phyloP scores from a whole-genome alignment of 2,113 vertebrate species.

The Tachysurus vachellii region DNA sequence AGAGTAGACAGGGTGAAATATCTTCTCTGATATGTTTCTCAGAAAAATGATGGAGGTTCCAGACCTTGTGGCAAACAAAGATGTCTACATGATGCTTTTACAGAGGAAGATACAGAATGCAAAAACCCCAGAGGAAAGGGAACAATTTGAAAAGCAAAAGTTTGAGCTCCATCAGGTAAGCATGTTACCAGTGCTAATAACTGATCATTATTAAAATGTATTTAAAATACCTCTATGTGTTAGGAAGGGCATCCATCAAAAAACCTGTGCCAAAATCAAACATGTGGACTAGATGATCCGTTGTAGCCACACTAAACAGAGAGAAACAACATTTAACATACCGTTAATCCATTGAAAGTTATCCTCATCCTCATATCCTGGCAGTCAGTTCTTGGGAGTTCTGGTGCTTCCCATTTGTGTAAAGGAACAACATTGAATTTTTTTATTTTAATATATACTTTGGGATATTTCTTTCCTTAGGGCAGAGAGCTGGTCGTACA shows the following conservation, averaged over 20 bases:
- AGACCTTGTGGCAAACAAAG: constrained; percentile 5
- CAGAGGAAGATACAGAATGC: constrained; percentile 12
- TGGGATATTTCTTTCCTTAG: neutral
- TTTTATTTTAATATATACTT: neutral
- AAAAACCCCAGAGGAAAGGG: constrained; percentile 7
- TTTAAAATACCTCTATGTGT: neutral
- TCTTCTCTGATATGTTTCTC: neutral
- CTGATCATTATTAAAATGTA: neutral
- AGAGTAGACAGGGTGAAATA: too few species aligned
- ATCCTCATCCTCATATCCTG: neutral
- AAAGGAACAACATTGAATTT: neutral
- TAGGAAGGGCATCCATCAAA: too few species aligned
- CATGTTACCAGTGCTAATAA: neutral
- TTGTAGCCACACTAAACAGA: neutral
- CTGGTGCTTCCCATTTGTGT: neutral
- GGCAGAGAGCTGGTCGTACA: constrained; percentile 13
- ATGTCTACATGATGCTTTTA: neutral
- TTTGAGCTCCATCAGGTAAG: constrained; percentile 6
- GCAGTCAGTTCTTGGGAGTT: neutral
- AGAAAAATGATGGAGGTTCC: neutral
- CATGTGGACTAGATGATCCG: too few species aligned
- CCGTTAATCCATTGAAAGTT: too few species aligned
- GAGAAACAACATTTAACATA: neutral
- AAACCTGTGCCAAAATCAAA: too few species aligned
- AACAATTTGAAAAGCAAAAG: constrained; percentile 3